A percentile compares a stretch with the other conserved stretches of the same genome.
Evolutionary conservation across 1,140 invertebrate species (phyloP).

Genomic region (Sarcophaga peregrina): DNA sequence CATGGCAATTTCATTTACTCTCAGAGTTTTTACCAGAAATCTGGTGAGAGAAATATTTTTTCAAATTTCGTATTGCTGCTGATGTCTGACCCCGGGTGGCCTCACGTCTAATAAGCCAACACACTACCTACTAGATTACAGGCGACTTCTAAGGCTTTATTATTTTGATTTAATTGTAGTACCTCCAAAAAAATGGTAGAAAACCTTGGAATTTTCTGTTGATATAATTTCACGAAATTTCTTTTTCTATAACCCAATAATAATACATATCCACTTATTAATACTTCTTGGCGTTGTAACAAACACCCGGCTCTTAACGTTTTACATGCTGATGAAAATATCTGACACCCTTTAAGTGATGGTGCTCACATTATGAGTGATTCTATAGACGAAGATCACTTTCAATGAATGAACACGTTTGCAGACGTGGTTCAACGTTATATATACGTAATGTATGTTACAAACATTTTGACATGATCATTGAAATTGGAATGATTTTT

Average conservation of each 20-base stretch:
- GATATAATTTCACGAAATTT: not conserved
- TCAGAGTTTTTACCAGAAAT: too few relatives aligned
- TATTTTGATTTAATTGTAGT: too few relatives aligned
- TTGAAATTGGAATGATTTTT: not conserved
- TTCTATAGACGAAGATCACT: not conserved
- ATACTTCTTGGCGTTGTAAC: not conserved
- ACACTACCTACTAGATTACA: too few relatives aligned
- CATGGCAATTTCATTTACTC: too few relatives aligned
- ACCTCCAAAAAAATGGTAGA: too few relatives aligned
- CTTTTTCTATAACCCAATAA: not conserved
- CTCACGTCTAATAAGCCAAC: too few relatives aligned
- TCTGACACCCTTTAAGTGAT: slow-evolving; percentile 11
- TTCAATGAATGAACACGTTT: not conserved
- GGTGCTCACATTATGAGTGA: not conserved
- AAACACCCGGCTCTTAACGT: not conserved
- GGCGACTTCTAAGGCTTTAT: too few relatives aligned
- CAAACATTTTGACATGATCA: not conserved
- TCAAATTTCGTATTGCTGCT: too few relatives aligned
- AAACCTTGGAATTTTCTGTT: too few relatives aligned
- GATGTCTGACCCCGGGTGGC: too few relatives aligned
- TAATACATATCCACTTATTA: not conserved
- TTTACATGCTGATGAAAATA: not conserved
- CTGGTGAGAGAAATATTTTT: too few relatives aligned
- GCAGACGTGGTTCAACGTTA: too few relatives aligned
- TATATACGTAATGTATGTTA: not conserved